Base-by-base conservation (phyloP, 1,140 invertebrate genomes). In the Sarcophaga bullata region DNA sequence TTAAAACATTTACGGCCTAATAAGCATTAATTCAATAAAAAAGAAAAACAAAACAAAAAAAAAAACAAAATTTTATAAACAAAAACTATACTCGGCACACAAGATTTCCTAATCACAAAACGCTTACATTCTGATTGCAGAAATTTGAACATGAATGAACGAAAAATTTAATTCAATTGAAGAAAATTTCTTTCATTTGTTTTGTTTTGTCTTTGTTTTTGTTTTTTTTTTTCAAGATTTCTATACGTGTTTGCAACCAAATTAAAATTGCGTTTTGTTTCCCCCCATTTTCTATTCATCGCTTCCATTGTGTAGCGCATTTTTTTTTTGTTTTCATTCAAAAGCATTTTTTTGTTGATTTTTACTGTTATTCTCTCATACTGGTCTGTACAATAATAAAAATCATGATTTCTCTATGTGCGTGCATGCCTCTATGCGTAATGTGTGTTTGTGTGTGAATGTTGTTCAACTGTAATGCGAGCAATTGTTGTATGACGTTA, bases 401-500 rank as follows among this genome's bases (percentile, higher is more conserved):
- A 37, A 37, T 37, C 25, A 37, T 58, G n/a, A 58, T n/a, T 58
- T n/a, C n/a, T n/a, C 2, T 58, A 3, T 58, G 54, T 58, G 54
- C 54, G 62, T 68, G 19, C 62, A 68, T 68, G 7, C 54, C 7
- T n/a, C 15, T 58, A 13, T 58, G 7, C 15, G 54, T 19, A 19
- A 15, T 68, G 11, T n/a, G 54, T 58, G 13, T 15, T 3, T 58
- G n/a, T 15, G 54, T 58, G 15, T 58, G 54, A n/a, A n/a, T n/a
- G n/a, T n/a, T n/a, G 15, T 11, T 13, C 15, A 58, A 68, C 19
- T 68, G 25, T 37, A 37, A 37, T 37, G 25, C 25, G 25, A 37
- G 25, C 25, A 37, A 37, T 37, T 37, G 25, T 68, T 68, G 62
- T 68, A 78, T 78, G 75, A 78, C 75, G 75, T 78, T 78, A 68